These are phyloP conservation scores for Sporophila hypoxantha DNA, from an alignment of 2,113 vertebrate genomes.

Conservation along the genomic window DNA sequence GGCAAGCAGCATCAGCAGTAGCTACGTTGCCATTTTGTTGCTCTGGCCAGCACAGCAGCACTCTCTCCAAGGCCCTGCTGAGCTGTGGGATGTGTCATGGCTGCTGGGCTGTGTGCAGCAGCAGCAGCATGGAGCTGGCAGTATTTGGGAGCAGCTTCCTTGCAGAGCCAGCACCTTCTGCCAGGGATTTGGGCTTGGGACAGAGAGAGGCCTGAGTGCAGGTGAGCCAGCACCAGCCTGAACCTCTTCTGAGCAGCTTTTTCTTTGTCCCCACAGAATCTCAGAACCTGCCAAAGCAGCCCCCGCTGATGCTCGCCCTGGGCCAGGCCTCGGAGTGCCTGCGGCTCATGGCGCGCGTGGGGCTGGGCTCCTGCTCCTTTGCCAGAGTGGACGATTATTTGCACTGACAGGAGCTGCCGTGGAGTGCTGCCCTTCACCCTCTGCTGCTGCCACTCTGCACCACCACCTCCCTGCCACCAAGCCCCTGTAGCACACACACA, in stretches of 20 bases:
- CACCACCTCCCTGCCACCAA: conserved; percentile 28
- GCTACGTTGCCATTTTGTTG: accelerated
- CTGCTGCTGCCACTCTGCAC: conserved; percentile 40
- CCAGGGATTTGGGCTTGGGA: background rate
- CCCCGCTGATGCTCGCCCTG: conserved; percentile 92
- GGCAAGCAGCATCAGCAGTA: background rate
- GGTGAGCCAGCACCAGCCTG: background rate
- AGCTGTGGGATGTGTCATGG: background rate
- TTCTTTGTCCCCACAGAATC: conserved; percentile 77
- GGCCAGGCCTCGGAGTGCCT: conserved; percentile 97
- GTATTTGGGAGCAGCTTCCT: background rate
- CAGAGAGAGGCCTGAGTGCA: background rate
- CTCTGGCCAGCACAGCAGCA: background rate
- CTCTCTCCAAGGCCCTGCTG: background rate
- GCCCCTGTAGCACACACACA: background rate
- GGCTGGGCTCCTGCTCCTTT: conserved; percentile 94
- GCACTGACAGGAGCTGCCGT: conserved; percentile 79
- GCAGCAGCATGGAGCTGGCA: background rate
- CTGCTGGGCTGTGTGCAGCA: background rate
- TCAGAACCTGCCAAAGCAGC: conserved; percentile 98
- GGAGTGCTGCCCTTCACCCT: conserved; percentile 54
- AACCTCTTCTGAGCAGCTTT: background rate
- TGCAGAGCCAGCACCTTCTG: background rate
- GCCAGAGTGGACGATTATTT: conserved; percentile 98
- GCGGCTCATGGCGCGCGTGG: conserved; percentile 93